These are phyloP conservation scores for Dipodomys stephensi DNA, from an alignment of 2,113 vertebrate species.

Conservation along the genomic window DNA sequence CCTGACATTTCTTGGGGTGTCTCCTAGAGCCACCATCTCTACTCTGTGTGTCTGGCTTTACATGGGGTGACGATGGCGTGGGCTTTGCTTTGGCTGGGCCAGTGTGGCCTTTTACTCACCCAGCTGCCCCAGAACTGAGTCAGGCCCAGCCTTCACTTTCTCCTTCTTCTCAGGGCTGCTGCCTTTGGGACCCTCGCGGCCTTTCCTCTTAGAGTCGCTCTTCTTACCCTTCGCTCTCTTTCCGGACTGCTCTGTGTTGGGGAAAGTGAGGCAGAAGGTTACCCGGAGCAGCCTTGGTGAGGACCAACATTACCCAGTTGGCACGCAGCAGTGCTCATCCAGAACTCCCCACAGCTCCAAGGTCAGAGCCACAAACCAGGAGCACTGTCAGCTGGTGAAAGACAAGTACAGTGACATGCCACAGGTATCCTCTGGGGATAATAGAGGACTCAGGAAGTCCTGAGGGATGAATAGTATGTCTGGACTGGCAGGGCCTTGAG, in stretches of 20 bases:
- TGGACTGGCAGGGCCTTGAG: neutral
- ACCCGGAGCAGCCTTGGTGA: neutral
- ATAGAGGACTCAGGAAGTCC: neutral
- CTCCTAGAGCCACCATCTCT: neutral
- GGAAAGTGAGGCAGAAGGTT: slow-evolving; percentile 67
- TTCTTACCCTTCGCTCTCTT: slow-evolving; percentile 93
- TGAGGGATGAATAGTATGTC: neutral
- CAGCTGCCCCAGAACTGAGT: slow-evolving; percentile 95
- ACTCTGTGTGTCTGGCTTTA: neutral
- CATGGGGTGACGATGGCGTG: rapidly evolving
- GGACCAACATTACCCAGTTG: neutral
- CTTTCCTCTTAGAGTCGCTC: slow-evolving; percentile 92
- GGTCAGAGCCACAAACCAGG: neutral
- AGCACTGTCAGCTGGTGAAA: too few species aligned
- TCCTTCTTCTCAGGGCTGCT: slow-evolving; percentile 96
- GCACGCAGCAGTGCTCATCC: too few species aligned
- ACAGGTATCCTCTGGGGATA: too few species aligned
- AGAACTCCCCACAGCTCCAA: neutral
- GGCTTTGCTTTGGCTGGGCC: neutral
- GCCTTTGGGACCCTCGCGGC: slow-evolving; percentile 92
- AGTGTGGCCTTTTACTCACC: slow-evolving; percentile 87
- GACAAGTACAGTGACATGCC: too few species aligned
- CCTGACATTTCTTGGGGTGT: neutral
- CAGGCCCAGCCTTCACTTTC: slow-evolving; percentile 92
- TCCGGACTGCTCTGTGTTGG: slow-evolving; percentile 90